Percentiles rank a stretch among this genome's conserved stretches.
phyloP scores from a whole-genome alignment of 2,888 invertebrate genomes.

The Teleiodes luculella region DNA sequence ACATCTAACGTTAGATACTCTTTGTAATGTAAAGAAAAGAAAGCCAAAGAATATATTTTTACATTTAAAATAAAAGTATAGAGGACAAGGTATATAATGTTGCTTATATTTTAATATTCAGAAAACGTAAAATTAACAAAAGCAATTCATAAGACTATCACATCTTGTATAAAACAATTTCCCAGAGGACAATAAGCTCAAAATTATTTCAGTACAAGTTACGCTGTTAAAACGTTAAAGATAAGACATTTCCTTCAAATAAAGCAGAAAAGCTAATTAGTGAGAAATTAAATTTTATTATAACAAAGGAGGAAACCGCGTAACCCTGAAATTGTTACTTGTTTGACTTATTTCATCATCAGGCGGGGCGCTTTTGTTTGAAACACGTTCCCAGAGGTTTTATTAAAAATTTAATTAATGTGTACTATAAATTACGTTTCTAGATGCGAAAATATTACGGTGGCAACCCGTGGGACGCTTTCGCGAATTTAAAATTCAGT shows the following conservation, averaged over 20 bases:
- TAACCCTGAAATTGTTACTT: constrained; percentile 42
- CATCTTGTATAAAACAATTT: too few relatives aligned
- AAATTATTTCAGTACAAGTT: not conserved
- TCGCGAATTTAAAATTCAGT: too few relatives aligned
- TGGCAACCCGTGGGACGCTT: too few relatives aligned
- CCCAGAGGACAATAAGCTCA: too few relatives aligned
- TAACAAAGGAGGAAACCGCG: constrained; percentile 47
- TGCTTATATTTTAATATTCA: too few relatives aligned
- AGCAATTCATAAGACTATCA: too few relatives aligned
- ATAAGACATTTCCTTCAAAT: constrained; percentile 28
- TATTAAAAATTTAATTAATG: constrained; percentile 61
- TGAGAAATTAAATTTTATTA: constrained; percentile 48
- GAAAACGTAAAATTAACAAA: too few relatives aligned
- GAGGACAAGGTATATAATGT: too few relatives aligned
- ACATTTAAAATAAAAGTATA: too few relatives aligned
- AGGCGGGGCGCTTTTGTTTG: constrained; percentile 48
- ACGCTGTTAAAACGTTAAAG: not conserved
- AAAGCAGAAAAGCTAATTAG: constrained; percentile 41
- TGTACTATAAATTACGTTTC: constrained; percentile 41
- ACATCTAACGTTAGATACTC: too few relatives aligned
- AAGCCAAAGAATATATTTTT: too few relatives aligned
- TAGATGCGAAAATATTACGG: constrained; percentile 1
- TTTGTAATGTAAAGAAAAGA: too few relatives aligned
- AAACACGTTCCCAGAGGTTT: constrained; percentile 43
- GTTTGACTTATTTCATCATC: constrained; percentile 45